phyloP scores from a whole-genome alignment of 2,888 invertebrate species.

The Bruchidius siliquastri region DNA sequence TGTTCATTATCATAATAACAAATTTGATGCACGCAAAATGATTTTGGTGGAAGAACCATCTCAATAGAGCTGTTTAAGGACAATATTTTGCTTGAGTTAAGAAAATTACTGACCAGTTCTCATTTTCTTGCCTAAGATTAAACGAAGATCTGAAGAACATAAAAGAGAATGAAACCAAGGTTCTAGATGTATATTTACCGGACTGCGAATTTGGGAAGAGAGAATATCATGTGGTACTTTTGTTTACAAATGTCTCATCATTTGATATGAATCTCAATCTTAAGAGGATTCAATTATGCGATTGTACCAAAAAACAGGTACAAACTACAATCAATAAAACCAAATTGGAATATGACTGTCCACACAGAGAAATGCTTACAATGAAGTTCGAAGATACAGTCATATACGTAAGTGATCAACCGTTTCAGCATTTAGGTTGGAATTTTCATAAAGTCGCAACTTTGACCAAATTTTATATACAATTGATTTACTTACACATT shows the following conservation, averaged over 20 bases:
- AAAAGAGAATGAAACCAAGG: constrained; percentile 26
- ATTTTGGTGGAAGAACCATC: too few relatives aligned
- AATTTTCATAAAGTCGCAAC: too few relatives aligned
- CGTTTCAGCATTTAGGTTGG: neutral
- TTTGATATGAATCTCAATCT: constrained; percentile 32
- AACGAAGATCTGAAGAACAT: constrained; percentile 33
- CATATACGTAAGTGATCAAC: constrained; percentile 32
- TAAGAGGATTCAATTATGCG: constrained; percentile 39
- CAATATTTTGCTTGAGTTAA: too few relatives aligned
- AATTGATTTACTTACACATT: too few relatives aligned
- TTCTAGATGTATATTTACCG: constrained; percentile 34
- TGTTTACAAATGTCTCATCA: constrained; percentile 36
- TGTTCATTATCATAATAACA: too few relatives aligned
- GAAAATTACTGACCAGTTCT: too few relatives aligned
- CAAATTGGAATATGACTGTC: constrained; percentile 37
- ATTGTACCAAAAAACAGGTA: constrained; percentile 33
- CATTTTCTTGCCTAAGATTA: too few relatives aligned
- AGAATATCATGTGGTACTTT: constrained; percentile 31
- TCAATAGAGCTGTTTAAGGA: too few relatives aligned
- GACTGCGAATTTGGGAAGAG: constrained; percentile 33
- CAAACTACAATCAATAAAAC: constrained; percentile 31
- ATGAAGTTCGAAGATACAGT: constrained; percentile 33
- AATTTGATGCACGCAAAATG: too few relatives aligned
- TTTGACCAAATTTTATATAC: too few relatives aligned
- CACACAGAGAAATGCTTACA: constrained; percentile 37